Conservation (phyloP, 2,113 vertebrate genomes). For the Sceloporus tristichus region DNA sequence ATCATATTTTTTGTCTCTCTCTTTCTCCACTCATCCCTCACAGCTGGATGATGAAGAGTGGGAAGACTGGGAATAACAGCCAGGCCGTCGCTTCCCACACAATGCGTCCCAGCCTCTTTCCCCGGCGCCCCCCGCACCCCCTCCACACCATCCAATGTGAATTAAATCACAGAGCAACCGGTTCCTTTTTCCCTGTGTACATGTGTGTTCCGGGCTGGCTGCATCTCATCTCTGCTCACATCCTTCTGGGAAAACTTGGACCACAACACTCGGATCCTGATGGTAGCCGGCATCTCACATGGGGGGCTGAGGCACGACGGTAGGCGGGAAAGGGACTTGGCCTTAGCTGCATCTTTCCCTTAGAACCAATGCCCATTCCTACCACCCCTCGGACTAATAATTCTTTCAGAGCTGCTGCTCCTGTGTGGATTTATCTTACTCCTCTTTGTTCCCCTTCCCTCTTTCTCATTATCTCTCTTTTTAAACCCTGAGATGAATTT, state of each 20-base stretch:
- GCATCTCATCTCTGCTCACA: conserved; percentile 53
- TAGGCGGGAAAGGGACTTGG: not conserved
- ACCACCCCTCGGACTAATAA: conserved; percentile 32
- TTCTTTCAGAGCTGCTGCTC: conserved; percentile 18
- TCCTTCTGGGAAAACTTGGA: conserved; percentile 34
- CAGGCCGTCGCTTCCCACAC: conserved; percentile 44
- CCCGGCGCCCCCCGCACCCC: conserved; percentile 1
- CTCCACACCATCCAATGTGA: conserved; percentile 59
- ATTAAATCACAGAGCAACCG: conserved; percentile 45
- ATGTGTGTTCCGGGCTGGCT: conserved; percentile 65
- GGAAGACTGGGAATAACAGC: conserved; percentile 95
- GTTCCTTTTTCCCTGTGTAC: conserved; percentile 70
- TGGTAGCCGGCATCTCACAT: conserved; percentile 29
- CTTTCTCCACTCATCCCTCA: conserved; percentile 42
- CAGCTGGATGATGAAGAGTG: conserved; percentile 96
- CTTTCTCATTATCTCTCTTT: not conserved
- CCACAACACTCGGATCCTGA: conserved; percentile 16
- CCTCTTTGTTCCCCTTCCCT: not conserved
- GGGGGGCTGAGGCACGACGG: conserved; percentile 14
- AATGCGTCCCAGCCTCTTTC: conserved; percentile 62
- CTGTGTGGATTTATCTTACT: fast-evolving
- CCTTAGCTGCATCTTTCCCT: conserved; percentile 27
- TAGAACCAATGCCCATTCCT: not conserved
- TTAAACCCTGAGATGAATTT: not conserved
- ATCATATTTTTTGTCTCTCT: not conserved